Conservation (phyloP, 37 sponge, comb jelly and placozoan genomes). For the Bolinopsis microptera region DNA sequence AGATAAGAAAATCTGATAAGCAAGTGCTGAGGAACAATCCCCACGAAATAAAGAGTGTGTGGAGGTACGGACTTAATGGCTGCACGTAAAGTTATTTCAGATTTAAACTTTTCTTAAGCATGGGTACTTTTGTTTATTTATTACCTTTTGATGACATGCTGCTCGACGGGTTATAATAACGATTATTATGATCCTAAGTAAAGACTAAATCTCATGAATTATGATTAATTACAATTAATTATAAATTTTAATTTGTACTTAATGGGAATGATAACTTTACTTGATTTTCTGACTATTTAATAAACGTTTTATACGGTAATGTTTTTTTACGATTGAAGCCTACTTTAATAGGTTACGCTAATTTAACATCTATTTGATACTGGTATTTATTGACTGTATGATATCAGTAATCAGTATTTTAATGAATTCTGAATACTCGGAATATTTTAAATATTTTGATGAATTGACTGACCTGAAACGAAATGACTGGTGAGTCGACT, state of each 20-base stretch:
- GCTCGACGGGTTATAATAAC: not conserved
- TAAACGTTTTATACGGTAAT: not conserved
- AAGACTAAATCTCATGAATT: not conserved
- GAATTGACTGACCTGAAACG: not conserved
- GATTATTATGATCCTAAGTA: not conserved
- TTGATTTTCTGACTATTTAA: not conserved
- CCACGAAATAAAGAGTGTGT: not conserved
- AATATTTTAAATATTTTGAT: not conserved
- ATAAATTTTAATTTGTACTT: not conserved
- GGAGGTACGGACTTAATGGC: not conserved
- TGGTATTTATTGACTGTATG: not conserved
- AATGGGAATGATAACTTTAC: not conserved
- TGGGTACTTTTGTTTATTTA: not conserved
- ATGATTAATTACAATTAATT: not conserved
- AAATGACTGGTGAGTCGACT: not conserved
- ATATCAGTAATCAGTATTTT: not conserved
- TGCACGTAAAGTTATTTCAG: not conserved
- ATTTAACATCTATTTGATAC: not conserved
- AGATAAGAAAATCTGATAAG: not conserved
- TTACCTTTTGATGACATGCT: not conserved
- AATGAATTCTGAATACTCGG: not conserved
- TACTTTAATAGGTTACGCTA: not conserved
- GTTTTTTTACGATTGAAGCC: not conserved
- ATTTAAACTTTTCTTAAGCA: too few relatives aligned
- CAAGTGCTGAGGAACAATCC: conserved; percentile 40